phyloP scores from a whole-genome alignment of 2,113 vertebrate genomes.

The Crotalus horridus region DNA sequence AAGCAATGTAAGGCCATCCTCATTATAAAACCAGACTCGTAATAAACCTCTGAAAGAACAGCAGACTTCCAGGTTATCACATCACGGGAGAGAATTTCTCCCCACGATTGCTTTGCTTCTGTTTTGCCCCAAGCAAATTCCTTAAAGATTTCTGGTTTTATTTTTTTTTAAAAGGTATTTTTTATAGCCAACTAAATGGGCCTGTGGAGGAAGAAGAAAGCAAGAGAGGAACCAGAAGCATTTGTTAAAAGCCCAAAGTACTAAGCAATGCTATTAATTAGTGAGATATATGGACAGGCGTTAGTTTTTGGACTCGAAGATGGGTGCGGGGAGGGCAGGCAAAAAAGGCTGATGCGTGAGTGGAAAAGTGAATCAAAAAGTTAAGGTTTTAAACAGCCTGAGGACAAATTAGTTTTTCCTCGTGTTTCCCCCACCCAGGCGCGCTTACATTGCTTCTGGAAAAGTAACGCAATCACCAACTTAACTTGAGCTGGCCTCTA shows the following conservation, averaged over 20 bases:
- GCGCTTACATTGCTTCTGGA: not conserved
- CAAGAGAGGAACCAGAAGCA: not conserved
- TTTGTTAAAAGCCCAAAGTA: conserved; percentile 69
- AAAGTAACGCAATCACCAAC: conserved; percentile 33
- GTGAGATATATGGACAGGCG: conserved; percentile 73
- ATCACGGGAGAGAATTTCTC: conserved; percentile 62
- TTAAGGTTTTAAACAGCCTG: conserved; percentile 62
- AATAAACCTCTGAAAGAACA: conserved; percentile 87
- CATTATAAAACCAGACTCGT: conserved; percentile 98
- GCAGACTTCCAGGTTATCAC: conserved; percentile 80
- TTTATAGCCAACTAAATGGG: conserved; percentile 71
- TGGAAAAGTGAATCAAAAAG: not conserved
- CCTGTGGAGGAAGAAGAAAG: not conserved
- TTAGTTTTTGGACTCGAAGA: conserved; percentile 58
- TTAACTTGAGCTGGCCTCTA: conserved; percentile 28
- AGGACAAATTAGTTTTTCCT: conserved; percentile 16
- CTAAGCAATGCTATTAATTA: conserved; percentile 63
- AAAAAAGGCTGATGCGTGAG: not conserved
- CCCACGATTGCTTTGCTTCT: not conserved
- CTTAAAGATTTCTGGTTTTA: conserved; percentile 79
- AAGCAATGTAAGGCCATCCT: conserved; percentile 98
- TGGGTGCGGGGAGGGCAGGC: conserved; percentile 64
- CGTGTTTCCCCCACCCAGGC: fast-evolving
- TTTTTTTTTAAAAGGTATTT: conserved; percentile 68
- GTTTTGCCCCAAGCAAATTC: conserved; percentile 80